Base-by-base conservation (phyloP, 1,140 invertebrate genomes). In the Apis florea region DNA sequence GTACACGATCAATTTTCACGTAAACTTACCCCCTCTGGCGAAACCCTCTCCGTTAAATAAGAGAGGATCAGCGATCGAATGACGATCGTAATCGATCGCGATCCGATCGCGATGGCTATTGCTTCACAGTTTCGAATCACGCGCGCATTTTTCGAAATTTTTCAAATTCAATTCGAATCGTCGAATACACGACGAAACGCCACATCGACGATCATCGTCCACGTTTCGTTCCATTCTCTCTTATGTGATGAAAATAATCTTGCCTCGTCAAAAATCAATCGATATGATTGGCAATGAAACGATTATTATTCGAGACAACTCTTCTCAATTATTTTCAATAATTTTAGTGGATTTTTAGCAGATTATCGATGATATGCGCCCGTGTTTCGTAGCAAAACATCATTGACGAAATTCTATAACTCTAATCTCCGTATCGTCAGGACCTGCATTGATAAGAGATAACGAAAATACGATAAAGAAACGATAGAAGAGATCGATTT, bases 351-450 rank as follows among this genome's bases (percentile, higher is more conserved):
- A 51, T 24, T 24, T n/a, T 8, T 8, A 24, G n/a, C 12, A 24
- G 1, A 59, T 59, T 31, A 59, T 56, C 2, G 70, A 47, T 15
- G 56, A 82, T 8, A 24, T 87, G 85, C 73, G 86, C 85, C 74
- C 82, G 85, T 82, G 86, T 24, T 72, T 87, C 71, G 71, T 80
- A 72, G 69, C 82, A 75, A 84, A 75, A 73, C 78, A 71, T 72
- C 64, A 26, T 40, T 63, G 70, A 87, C 75, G 26, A 80, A 56
- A 87, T 61, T 24, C 17, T 71, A 73, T 47, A n/a, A 88, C 51
- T 86, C 84, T 88, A 86, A 86, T 89, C 80, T 83, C 85, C 80
- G 79, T 86, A 89, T 56, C 54, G 75, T 78, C 68, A 78, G 75
- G 53, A 82, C 59, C 73, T 53, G 13, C 56, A 13, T 17, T 86